Evolutionary conservation across 2,797 vertebrate genomes (phyloP), one percentile per base, ranked within the genome.

Genomic region (Lerista edwardsae): DNA sequence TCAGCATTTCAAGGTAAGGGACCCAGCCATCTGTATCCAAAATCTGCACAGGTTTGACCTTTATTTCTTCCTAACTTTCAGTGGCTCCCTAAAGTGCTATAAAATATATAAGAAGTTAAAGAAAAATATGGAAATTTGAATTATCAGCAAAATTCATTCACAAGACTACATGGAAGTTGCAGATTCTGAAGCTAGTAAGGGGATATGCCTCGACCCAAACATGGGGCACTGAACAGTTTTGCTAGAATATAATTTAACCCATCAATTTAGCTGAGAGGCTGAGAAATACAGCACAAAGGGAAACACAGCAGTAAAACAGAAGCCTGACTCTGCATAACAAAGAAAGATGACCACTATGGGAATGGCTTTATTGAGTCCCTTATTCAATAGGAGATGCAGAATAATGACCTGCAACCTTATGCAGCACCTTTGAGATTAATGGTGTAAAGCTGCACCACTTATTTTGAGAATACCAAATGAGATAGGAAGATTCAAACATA

Each of bases 401-500:
- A 78, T 14, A 91, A 62, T 36, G 64, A 1, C 79, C 77, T 29
- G 57, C 4, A 86, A 6, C 36, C 36, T 72, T 75, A 27, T 59
- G 75, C 73, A 81, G 17, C 3, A 86, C 31, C 88, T 81, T 84
- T 39, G 64, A 80, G 29, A 17, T 41, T 81, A 87, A 79, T n/a
- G 25, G 72, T 6, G 80, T 55, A 83, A 88, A 90, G 69, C 19
- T 86, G 65, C n/a, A 81, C 80, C 81, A 80, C 75, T 82, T 74
- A 77, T 69, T 85, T 83, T 75, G 44, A 87, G 93, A 93, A 93
- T 51, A 71, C 10, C 57, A 71, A 39, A 14, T 36, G 41, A 61
- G 57, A 21, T 8, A 41, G 34, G 6, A 11, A 79, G 31, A 39
- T 74, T 21, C 29, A 80, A 67, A 82, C 27, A 51, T 31, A 47